Evolutionary conservation across 2,888 invertebrate genomes (phyloP), one percentile per base, ranked within the genome.

Genomic region (Alsophila aescularia): DNA sequence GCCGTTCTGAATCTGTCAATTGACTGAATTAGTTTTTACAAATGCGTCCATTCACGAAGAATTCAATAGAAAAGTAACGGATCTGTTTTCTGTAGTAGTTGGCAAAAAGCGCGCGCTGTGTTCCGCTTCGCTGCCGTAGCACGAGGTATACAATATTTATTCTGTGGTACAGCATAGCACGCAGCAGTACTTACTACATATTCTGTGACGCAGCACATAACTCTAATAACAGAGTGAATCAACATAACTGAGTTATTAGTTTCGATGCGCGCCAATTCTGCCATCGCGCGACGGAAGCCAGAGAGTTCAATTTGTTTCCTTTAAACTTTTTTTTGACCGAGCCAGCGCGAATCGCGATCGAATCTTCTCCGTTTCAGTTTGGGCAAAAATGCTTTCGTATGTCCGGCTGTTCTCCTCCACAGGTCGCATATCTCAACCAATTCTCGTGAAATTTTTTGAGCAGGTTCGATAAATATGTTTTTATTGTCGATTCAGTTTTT

Each of bases 231-330:
- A 36, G 36, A 58, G 60, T 66, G 62, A 75, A 71, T 75, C 72
- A 71, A 65, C 64, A 63, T 69, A 67, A 68, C 57, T 68, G 61
- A 67, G 57, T 67, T 67, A 59, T 68, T 60, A 64, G 50, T 49
- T 44, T 36, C 10, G 12, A 42, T 52, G 52, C 55, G 50, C 52
- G 57, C 55, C 43, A 14, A 13, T 34, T 47, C 45, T 42, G 15
- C 27, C 52, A 36, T 18, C 12, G 24, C 24, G 7, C 7, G 37
- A 34, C 15, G 27, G 43, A 34, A 37, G 36, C 42, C n/a, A n/a
- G n/a, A n/a, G n/a, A n/a, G n/a, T n/a, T n/a, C n/a, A n/a, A n/a
- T n/a, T n/a, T n/a, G n/a, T n/a, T n/a, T n/a, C n/a, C n/a, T n/a
- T n/a, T n/a, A n/a, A n/a, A n/a, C n/a, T n/a, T n/a, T n/a, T n/a